These are phyloP conservation scores for Uropetala carovei DNA, from an alignment of 2,888 invertebrate genomes.

Conservation along the genomic window DNA sequence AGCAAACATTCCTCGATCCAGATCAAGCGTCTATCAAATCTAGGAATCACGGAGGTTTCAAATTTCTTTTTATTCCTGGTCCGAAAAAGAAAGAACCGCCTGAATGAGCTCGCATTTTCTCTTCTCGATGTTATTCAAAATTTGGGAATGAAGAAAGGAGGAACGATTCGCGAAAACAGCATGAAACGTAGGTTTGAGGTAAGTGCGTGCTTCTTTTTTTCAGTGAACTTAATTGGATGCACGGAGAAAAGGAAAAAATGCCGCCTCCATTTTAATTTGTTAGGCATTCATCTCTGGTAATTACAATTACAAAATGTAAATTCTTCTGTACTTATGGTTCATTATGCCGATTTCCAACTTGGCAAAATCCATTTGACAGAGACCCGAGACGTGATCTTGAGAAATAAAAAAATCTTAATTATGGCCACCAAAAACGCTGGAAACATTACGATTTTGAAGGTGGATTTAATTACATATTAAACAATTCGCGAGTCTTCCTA, in stretches of 20 bases:
- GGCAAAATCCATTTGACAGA: neutral
- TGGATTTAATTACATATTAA: neutral
- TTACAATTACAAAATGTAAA: neutral
- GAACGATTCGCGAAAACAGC: neutral
- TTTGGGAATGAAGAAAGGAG: neutral
- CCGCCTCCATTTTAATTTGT: neutral
- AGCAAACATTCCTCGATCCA: neutral
- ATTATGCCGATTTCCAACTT: constrained; percentile 1
- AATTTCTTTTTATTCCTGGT: neutral
- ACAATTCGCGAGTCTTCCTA: neutral
- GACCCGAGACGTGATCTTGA: neutral
- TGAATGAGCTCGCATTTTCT: neutral
- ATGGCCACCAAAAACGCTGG: neutral
- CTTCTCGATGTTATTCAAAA: neutral
- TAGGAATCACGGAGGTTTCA: no score
- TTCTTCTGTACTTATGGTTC: neutral
- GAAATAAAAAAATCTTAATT: neutral
- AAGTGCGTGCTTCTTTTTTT: neutral
- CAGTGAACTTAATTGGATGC: neutral
- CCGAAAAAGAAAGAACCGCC: neutral
- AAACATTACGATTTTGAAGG: neutral
- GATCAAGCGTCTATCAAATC: neutral
- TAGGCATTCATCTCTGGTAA: neutral
- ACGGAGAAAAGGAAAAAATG: neutral
- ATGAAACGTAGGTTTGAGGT: neutral